A percentile compares a stretch with the other conserved stretches of the same genome.
Conservation (phyloP, 2,888 invertebrate species). For the Pristionchus arcanus region DNA sequence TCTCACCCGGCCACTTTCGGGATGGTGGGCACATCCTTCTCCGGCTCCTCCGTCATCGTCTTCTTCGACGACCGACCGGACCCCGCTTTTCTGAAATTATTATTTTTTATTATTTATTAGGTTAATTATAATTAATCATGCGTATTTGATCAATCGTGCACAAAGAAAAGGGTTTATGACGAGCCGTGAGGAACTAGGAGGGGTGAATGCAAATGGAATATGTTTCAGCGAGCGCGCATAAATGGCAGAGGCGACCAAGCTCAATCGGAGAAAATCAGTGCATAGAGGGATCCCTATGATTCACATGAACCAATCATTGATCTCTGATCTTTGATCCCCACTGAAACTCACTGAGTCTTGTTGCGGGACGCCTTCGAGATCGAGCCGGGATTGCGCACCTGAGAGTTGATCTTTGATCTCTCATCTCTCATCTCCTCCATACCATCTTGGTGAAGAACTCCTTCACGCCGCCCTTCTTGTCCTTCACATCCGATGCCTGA, state of each 20-base stretch:
- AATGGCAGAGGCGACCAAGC: no score
- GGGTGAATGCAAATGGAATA: no score
- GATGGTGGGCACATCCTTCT: constrained; percentile 3
- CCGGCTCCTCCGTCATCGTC: neutral
- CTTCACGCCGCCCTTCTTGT: constrained; percentile 14
- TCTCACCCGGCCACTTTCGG: neutral
- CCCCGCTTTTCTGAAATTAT: neutral
- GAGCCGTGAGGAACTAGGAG: no score
- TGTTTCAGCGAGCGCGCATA: no score
- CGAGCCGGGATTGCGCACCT: constrained; percentile 15
- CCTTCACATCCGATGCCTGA: constrained; percentile 18
- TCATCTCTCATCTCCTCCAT: neutral
- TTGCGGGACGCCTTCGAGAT: neutral
- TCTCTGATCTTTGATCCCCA: no score
- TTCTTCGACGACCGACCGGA: constrained; percentile 16
- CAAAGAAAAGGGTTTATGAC: no score
- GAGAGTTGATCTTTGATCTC: neutral
- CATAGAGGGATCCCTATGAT: no score
- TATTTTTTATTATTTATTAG: neutral
- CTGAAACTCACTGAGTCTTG: neutral
- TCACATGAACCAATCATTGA: no score
- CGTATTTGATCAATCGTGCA: no score
- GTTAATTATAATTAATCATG: neutral
- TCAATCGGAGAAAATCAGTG: no score
- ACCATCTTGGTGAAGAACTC: neutral